Conservation (phyloP, 1,140 invertebrate species). For the Lordiphosa clarofinis region DNA sequence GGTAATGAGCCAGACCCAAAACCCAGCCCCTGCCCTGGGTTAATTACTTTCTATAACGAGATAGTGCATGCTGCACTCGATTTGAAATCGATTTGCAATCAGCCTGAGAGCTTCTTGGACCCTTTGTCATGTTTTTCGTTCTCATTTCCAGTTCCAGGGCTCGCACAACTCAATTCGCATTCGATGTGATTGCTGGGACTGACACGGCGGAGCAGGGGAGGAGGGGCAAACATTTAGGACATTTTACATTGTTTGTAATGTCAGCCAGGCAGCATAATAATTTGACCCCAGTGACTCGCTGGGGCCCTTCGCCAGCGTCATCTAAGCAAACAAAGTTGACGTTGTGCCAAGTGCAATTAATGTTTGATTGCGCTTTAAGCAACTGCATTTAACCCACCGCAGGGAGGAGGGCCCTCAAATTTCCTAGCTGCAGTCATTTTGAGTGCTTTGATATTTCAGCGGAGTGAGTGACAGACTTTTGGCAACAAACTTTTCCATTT, state of each 20-base stretch:
- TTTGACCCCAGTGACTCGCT: constrained; percentile 41
- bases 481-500: constrained; percentile 44
- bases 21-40: constrained; percentile 16
- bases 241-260: constrained; percentile 68
- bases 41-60: constrained; percentile 42
- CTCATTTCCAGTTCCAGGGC: constrained; percentile 40
- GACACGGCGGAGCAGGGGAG: neutral
- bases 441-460: constrained; percentile 35
- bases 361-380: constrained; percentile 52
- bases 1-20: too few species aligned
- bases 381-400: constrained; percentile 30
- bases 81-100: constrained; percentile 62
- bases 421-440: constrained; percentile 3
- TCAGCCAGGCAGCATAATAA: constrained; percentile 39
- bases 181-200: constrained; percentile 62
- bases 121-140: constrained; percentile 50
- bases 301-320: constrained; percentile 6
- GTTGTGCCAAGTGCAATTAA: constrained; percentile 62
- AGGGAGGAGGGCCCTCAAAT: too few species aligned
- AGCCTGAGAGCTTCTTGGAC: constrained; percentile 35
- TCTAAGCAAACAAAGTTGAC: constrained; percentile 55
- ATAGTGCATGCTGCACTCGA: constrained; percentile 20
- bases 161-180: constrained; percentile 51
- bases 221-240: constrained; percentile 50
- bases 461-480: constrained; percentile 31